Evolutionary conservation across 2,888 invertebrate species (phyloP), one percentile per base, ranked within the genome.

Genomic region (Lysandra coridon): DNA sequence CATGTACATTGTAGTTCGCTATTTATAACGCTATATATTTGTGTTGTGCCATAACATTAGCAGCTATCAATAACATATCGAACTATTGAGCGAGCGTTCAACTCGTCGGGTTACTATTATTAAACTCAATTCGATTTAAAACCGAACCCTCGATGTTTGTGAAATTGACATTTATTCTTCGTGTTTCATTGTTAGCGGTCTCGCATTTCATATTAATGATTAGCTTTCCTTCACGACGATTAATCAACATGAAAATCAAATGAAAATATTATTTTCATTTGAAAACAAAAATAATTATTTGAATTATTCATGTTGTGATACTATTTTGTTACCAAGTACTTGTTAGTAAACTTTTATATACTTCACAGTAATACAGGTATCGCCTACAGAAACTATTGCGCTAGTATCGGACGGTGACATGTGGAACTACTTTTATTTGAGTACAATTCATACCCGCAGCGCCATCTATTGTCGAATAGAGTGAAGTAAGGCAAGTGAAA

Each of bases 141-240:
- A 89, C 91, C 91, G 92, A 93, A 91, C 93, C 93, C 93, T 92
- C 89, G 93, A 90, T 93, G 93, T 93, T 94, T 93, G 93, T 92
- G 93, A 93, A 93, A 94, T 93, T 94, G 94, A 92, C 94, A 94
- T 94, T 94, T 93, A 94, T 94, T 93, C 93, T 94, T 94, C 93
- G 93, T 93, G 93, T 93, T 94, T 92, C 94, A 94, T 94, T 94
- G 94, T 93, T 92, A 89, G 89, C 90, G 90, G 91, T 92, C 89
- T 91, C 90, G 90, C 89, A 90, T 90, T 91, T 91, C 91, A 92
- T 93, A 93, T 94, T 94, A 94, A 94, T 93, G 93, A 94, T 94
- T 93, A 94, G 93, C 91, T 93, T 90, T 92, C 93, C 33, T 69
- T 69, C 2, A 91, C 93, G 92, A 37, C 14, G 5, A 33, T 37